Evolutionary conservation across 2,113 vertebrate genomes (phyloP).

Genomic region (Callospermophilus lateralis): DNA sequence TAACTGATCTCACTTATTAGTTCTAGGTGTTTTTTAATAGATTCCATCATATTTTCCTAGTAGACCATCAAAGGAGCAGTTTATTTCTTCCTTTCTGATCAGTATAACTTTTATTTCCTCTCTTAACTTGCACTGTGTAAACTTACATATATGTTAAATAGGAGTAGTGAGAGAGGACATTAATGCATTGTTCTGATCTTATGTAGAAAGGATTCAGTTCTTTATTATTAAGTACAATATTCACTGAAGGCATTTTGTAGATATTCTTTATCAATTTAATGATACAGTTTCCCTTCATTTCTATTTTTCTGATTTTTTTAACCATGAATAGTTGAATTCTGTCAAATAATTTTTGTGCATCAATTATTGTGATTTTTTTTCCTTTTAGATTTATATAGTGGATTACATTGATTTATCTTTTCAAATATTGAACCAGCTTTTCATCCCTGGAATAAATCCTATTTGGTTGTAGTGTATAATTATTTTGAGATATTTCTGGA

Average conservation of each 20-base stretch:
- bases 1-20: not conserved
- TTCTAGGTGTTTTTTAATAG: not conserved
- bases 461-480: not conserved
- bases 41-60: not conserved
- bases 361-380: not conserved
- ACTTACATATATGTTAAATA: not conserved
- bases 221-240: not conserved
- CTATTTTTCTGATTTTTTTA: not conserved
- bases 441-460: not conserved
- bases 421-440: not conserved
- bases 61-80: not conserved
- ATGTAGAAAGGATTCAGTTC: not conserved
- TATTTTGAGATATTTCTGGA: constrained; percentile 3
- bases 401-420: not conserved
- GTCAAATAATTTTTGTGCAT: not conserved
- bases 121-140: not conserved
- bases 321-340: not conserved
- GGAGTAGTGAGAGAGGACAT: not conserved
- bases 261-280: not conserved
- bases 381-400: not conserved
- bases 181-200: not conserved
- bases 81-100: not conserved
- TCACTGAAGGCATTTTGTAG: not conserved
- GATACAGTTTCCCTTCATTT: not conserved
- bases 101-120: not conserved